These are phyloP conservation scores for Hybognathus amarus DNA, from an alignment of 2,797 vertebrate genomes.

Conservation along the genomic window DNA sequence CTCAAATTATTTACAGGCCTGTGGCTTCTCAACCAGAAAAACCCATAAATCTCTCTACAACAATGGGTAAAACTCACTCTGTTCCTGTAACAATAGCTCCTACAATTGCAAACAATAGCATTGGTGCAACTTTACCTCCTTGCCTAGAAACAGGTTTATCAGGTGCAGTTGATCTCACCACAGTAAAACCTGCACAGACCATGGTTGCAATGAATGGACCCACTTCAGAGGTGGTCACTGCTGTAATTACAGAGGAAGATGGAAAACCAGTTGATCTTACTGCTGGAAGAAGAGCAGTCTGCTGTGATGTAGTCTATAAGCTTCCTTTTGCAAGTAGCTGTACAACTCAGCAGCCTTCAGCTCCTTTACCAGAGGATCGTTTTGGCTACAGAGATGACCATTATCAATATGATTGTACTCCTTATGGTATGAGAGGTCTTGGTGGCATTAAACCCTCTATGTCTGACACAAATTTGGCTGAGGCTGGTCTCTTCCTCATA, in stretches of 20 bases:
- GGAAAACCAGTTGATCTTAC: slow-evolving; percentile 97
- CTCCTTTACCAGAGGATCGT: slow-evolving; percentile 93
- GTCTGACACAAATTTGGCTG: slow-evolving; percentile 97
- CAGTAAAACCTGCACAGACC: slow-evolving; percentile 88
- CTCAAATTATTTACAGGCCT: slow-evolving; percentile 81
- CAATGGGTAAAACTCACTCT: slow-evolving; percentile 76
- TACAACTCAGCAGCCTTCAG: slow-evolving; percentile 85
- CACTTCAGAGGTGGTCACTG: slow-evolving; percentile 83
- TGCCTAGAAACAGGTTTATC: slow-evolving; percentile 75
- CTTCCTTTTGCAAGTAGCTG: slow-evolving; percentile 95
- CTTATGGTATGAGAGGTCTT: slow-evolving; percentile 86
- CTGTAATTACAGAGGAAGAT: slow-evolving; percentile 88
- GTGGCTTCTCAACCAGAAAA: slow-evolving; percentile 84
- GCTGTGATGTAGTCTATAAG: slow-evolving; percentile 96
- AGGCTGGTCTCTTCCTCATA: slow-evolving; percentile 95
- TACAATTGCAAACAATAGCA: slow-evolving; percentile 83
- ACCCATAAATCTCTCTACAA: slow-evolving; percentile 91
- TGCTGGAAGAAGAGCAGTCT: slow-evolving; percentile 90
- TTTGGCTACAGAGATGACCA: slow-evolving; percentile 98
- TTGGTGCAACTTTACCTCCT: slow-evolving; percentile 72
- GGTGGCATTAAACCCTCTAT: slow-evolving; percentile 97
- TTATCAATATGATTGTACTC: slow-evolving; percentile 91
- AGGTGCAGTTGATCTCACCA: slow-evolving; percentile 92
- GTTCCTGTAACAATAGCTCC: slow-evolving; percentile 80
- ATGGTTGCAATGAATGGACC: slow-evolving; percentile 86